Conservation (phyloP, 2,888 invertebrate species). For the Macrophya annulata region DNA sequence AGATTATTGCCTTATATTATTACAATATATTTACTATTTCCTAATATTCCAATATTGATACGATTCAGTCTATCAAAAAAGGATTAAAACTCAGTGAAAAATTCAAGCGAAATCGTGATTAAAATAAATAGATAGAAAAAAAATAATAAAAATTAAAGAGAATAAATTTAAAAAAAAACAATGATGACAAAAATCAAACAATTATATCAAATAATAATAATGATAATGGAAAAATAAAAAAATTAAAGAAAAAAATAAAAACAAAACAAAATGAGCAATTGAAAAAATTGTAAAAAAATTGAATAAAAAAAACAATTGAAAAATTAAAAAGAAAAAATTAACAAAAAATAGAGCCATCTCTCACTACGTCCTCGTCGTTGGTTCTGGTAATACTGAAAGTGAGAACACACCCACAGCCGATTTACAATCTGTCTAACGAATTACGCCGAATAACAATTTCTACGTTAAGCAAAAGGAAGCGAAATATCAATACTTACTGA, state of each 20-base stretch:
- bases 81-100: not conserved
- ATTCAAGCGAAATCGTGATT: not conserved
- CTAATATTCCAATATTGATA: not conserved
- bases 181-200: not conserved
- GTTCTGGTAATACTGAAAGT: conserved; percentile 1
- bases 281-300: not conserved
- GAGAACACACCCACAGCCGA: not conserved
- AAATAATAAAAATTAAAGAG: not conserved
- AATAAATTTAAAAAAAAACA: not conserved
- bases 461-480: not conserved
- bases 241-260: not conserved
- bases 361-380: conserved; percentile 17
- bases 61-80: not conserved
- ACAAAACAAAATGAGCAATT: not conserved
- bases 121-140: not conserved
- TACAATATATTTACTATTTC: not conserved
- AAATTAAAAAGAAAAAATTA: not conserved
- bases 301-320: not conserved
- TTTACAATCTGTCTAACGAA: not conserved
- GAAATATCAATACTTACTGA: not conserved
- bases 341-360: conserved; percentile 13
- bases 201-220: not conserved
- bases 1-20: not conserved
- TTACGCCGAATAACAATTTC: not conserved
- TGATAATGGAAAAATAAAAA: not conserved